These are phyloP conservation scores for Muscicapa comitata DNA, from an alignment of 2,797 vertebrate genomes.

Conservation along the genomic window DNA sequence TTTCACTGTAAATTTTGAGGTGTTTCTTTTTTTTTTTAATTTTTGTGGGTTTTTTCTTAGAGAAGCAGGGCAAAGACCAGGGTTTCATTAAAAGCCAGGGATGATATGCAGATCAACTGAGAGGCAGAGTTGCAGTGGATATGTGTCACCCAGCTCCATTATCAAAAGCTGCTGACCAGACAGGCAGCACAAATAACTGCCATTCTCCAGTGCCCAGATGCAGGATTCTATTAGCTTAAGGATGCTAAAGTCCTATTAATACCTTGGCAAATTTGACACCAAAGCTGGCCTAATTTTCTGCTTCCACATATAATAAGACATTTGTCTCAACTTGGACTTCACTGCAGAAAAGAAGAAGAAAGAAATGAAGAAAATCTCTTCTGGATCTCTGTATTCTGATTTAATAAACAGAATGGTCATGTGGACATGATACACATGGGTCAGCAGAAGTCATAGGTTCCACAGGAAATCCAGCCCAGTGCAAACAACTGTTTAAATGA, in stretches of 20 bases:
- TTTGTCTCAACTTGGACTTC: background rate
- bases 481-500: background rate
- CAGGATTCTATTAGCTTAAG: constrained; percentile 16
- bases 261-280: background rate
- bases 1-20: background rate
- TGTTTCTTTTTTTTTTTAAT: too few relatives aligned
- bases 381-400: background rate
- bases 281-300: background rate
- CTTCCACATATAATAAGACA: background rate
- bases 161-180: background rate
- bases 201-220: background rate
- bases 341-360: background rate
- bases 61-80: background rate
- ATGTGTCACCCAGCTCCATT: background rate
- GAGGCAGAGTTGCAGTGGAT: background rate
- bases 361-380: background rate
- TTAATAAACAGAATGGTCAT: background rate
- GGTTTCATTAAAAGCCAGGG: background rate
- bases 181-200: constrained; percentile 6
- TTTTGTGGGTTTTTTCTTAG: background rate
- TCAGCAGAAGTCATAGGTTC: background rate
- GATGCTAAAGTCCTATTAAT: constrained; percentile 21
- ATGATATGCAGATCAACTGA: background rate
- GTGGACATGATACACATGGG: background rate
- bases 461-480: background rate